These are phyloP conservation scores for Syngnathus rostellatus DNA, from an alignment of 2,797 vertebrate species.

Conservation along the genomic window DNA sequence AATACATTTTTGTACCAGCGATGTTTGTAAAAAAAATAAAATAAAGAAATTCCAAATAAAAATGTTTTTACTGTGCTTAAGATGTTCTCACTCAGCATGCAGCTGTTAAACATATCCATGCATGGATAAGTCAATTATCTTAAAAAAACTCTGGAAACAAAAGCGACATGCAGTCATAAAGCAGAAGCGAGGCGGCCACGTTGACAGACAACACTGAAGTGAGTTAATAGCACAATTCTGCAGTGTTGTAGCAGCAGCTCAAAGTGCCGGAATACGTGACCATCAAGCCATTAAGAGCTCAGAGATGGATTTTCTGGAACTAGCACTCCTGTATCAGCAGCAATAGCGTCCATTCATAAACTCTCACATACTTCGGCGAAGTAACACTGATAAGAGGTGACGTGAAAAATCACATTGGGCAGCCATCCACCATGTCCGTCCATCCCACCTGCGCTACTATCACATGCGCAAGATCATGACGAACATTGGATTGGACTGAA, in stretches of 20 bases:
- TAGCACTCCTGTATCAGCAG: background rate
- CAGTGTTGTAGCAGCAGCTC: background rate
- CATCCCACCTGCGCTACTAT: background rate
- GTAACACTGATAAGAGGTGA: background rate
- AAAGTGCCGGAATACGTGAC: background rate
- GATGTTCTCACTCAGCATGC: background rate
- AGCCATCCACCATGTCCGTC: background rate
- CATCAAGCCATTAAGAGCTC: background rate
- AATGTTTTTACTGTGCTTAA: constrained; percentile 50
- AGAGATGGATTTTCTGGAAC: background rate
- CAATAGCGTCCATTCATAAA: background rate
- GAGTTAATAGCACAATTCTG: background rate
- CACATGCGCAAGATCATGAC: background rate
- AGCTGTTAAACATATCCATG: background rate
- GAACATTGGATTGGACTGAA: background rate
- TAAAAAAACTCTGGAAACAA: background rate
- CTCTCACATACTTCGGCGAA: background rate
- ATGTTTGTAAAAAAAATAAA: constrained; percentile 44
- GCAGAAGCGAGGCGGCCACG: background rate
- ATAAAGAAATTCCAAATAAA: constrained; percentile 45
- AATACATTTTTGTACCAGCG: constrained; percentile 50
- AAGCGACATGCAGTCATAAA: background rate
- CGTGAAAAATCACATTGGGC: background rate
- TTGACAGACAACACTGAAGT: background rate
- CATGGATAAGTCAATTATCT: background rate